Percentiles rank a stretch among this genome's conserved stretches.
phyloP scores from a whole-genome alignment of 2,888 invertebrate genomes.

The Hyposoter dolosus region DNA sequence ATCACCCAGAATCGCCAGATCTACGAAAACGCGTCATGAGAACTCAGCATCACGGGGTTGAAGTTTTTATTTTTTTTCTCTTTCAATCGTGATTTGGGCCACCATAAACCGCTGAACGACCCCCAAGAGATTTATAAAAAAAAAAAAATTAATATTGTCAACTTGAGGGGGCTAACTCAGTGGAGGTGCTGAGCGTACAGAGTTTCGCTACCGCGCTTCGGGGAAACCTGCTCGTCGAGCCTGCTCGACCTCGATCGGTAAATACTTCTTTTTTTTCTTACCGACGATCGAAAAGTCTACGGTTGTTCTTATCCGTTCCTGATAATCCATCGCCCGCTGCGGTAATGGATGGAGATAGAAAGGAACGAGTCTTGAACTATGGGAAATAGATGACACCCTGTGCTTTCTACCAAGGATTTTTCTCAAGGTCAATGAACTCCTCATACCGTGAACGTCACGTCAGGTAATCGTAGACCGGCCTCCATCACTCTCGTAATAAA shows the following conservation, averaged over 20 bases:
- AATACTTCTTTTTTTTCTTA: not conserved
- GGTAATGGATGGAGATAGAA: not conserved
- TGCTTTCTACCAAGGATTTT: conserved; percentile 23
- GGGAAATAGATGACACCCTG: conserved; percentile 7
- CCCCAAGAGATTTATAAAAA: too few relatives aligned
- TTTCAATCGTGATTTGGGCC: too few relatives aligned
- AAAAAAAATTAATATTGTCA: too few relatives aligned
- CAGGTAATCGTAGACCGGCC: conserved; percentile 37
- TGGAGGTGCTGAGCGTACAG: not conserved
- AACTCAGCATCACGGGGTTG: too few relatives aligned
- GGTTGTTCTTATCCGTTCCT: not conserved
- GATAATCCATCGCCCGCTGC: not conserved
- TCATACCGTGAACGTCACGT: conserved; percentile 29
- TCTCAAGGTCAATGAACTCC: conserved; percentile 57
- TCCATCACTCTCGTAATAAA: conserved; percentile 13
- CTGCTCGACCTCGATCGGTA: not conserved
- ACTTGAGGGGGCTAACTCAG: too few relatives aligned
- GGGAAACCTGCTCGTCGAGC: not conserved
- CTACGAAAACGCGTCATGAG: too few relatives aligned
- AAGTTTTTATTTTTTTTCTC: too few relatives aligned
- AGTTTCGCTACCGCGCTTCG: not conserved
- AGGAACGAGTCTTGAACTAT: conserved; percentile 12
- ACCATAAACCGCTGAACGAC: too few relatives aligned
- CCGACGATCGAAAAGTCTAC: not conserved
- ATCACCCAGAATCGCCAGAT: too few relatives aligned